Conservation (phyloP, 37 sponge, comb jelly and placozoan species). For the Hexactinellida sp. region DNA sequence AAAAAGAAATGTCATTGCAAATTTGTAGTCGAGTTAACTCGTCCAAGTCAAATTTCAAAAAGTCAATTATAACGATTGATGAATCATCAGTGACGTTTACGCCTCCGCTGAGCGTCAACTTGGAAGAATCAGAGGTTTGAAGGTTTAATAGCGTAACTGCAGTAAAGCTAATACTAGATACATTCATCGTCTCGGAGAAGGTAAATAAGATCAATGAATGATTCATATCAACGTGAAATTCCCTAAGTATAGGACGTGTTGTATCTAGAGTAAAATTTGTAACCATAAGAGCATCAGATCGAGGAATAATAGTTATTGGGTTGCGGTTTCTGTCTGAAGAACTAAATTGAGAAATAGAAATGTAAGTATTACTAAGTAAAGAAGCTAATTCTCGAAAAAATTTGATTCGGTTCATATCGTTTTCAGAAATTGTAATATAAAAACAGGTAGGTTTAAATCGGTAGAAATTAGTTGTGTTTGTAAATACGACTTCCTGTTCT, state of each 20-base stretch:
- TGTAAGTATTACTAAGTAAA: constrained; percentile 40
- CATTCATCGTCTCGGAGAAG: constrained; percentile 74
- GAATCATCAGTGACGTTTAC: not conserved
- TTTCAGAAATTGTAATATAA: not conserved
- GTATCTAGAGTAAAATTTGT: constrained; percentile 28
- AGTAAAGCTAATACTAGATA: constrained; percentile 44
- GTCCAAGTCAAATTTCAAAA: constrained; percentile 49
- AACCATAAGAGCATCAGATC: constrained; percentile 27
- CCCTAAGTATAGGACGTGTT: constrained; percentile 36
- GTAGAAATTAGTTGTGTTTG: not conserved
- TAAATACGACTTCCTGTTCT: not conserved
- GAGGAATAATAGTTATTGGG: constrained; percentile 27
- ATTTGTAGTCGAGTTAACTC: constrained; percentile 46
- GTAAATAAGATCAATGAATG: constrained; percentile 44
- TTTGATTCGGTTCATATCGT: constrained; percentile 61
- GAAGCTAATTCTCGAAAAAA: constrained; percentile 43
- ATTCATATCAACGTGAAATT: constrained; percentile 54
- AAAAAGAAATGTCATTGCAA: constrained; percentile 36
- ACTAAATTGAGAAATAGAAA: constrained; percentile 22
- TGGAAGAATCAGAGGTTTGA: constrained; percentile 4
- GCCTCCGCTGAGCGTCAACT: constrained; percentile 60
- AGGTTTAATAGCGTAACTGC: constrained; percentile 30
- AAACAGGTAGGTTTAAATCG: not conserved
- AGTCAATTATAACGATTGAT: constrained; percentile 25
- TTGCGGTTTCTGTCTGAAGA: constrained; percentile 64